phyloP scores from a whole-genome alignment of 2,797 vertebrate genomes.

The Neostethus bicornis region DNA sequence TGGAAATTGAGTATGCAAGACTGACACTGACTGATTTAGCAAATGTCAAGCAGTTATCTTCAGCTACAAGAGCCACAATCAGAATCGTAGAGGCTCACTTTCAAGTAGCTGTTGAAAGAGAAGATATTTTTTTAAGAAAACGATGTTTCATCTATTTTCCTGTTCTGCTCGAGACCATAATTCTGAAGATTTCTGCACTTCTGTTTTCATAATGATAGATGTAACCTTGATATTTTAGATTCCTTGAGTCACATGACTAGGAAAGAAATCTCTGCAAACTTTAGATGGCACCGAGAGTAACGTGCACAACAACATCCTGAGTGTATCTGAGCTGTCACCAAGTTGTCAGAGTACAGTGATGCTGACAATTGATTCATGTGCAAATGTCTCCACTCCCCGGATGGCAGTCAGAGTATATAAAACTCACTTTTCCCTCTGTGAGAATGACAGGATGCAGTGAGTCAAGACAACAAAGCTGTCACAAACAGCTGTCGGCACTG shows the following conservation, averaged over 20 bases:
- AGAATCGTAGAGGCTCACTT: conserved; percentile 81
- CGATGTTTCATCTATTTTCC: conserved; percentile 77
- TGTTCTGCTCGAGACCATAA: conserved; percentile 69
- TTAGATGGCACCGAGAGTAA: conserved; percentile 70
- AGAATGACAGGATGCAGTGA: conserved; percentile 94
- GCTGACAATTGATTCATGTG: conserved; percentile 98
- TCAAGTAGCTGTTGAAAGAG: conserved; percentile 83
- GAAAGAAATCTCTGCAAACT: conserved; percentile 74
- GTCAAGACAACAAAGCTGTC: conserved; percentile 96
- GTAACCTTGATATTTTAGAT: conserved; percentile 80
- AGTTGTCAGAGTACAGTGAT: conserved; percentile 85
- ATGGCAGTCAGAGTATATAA: conserved; percentile 93
- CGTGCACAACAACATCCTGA: conserved; percentile 74
- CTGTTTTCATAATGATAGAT: conserved; percentile 80
- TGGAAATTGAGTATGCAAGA: conserved; percentile 79
- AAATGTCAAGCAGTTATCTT: conserved; percentile 85
- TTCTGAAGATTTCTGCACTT: conserved; percentile 74
- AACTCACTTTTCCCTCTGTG: conserved; percentile 87
- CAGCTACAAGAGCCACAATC: conserved; percentile 83
- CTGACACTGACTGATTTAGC: conserved; percentile 83
- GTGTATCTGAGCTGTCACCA: conserved; percentile 86
- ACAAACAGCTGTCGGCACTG: conserved; percentile 97
- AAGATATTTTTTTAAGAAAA: conserved; percentile 64
- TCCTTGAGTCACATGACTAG: conserved; percentile 71
- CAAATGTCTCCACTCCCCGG: conserved; percentile 90